Evolutionary conservation across 2,113 vertebrate genomes (phyloP).

Genomic region (Apteryx owenii): DNA sequence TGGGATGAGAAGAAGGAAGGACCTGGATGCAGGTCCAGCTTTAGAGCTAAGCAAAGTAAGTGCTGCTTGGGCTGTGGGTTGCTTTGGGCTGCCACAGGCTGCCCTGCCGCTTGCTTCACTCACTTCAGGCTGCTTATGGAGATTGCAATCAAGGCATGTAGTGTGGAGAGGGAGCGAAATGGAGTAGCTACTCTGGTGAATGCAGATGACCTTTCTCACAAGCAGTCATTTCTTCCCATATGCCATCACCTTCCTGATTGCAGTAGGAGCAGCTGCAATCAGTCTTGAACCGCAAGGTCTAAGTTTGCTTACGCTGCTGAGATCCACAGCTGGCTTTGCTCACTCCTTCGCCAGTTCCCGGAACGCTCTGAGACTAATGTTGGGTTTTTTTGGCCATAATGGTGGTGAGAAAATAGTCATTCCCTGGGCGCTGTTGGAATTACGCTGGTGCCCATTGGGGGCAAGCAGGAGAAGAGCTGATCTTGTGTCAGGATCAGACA

Average conservation of each 20-base stretch:
- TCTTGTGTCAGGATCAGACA: not conserved
- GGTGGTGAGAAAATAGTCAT: not conserved
- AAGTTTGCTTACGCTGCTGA: not conserved
- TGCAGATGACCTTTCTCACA: not conserved
- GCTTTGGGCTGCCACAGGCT: not conserved
- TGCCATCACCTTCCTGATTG: not conserved
- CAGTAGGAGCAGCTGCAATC: not conserved
- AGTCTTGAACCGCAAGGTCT: not conserved
- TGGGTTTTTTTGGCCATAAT: not conserved
- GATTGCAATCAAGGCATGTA: not conserved
- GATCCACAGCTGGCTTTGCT: not conserved
- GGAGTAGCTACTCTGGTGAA: not conserved
- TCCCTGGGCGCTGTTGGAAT: not conserved
- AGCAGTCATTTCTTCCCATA: not conserved
- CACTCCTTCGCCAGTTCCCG: not conserved
- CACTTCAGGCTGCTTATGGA: not conserved
- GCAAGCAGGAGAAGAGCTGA: not conserved
- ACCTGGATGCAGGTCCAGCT: not conserved
- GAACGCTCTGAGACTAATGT: not conserved
- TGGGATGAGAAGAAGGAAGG: not conserved
- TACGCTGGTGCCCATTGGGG: not conserved
- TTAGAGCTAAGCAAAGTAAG: not conserved
- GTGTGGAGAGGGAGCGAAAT: accelerated
- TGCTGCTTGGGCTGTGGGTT: not conserved
- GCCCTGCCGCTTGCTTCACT: not conserved